Base-by-base conservation (phyloP, 2,888 invertebrate species). In the Platycheirus rosarum region DNA sequence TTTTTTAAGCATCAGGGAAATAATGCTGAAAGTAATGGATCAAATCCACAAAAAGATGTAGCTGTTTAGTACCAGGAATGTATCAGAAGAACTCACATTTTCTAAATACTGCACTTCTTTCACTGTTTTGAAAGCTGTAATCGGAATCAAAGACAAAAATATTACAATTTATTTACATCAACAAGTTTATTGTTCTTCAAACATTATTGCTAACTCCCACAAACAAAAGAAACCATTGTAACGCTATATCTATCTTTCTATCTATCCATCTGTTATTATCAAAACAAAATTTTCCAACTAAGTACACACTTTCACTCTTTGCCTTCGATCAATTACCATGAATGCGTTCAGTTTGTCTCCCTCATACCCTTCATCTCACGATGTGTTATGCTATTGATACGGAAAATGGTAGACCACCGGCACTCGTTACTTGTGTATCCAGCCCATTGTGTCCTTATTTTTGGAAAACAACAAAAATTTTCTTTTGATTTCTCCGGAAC, bases 311-410 rank as follows among this genome's bases (percentile, higher is more conserved):
- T 32, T 32, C 29, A 32, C 29, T 6, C 4, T 8, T 32, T 32
- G 29, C 8, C 29, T 14, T 16, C 18, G 60, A 66, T 73, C 46
- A 73, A 66, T 62, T 73, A 68, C 37, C 44, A 13, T 74, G 26
- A 66, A 60, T 51, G 44, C 6, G 16, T 55, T 42, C 14, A 23
- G 53, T 14, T 49, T 29, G 6, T 26, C 7, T 6, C 2, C 2
- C 13, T 6, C 26, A n/a, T n/a, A n/a, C n/a, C n/a, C n/a, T n/a
- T n/a, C n/a, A 23, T 23, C 20, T n/a, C 46, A 29, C 51, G 42
- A 42, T 63, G 7, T 65, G 11, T 51, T 16, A 26, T 26, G 16
- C 20, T 70, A 49, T 68, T 65, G 26, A 23, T 11, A 46, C 62
- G 44, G 60, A 35, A 23, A 4, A 23, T 2, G 9, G 26, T 46